Percentiles rank a stretch among this genome's conserved stretches.
Evolutionary conservation across 2,888 invertebrate genomes (phyloP).

Genomic region (Dione vanillae): DNA sequence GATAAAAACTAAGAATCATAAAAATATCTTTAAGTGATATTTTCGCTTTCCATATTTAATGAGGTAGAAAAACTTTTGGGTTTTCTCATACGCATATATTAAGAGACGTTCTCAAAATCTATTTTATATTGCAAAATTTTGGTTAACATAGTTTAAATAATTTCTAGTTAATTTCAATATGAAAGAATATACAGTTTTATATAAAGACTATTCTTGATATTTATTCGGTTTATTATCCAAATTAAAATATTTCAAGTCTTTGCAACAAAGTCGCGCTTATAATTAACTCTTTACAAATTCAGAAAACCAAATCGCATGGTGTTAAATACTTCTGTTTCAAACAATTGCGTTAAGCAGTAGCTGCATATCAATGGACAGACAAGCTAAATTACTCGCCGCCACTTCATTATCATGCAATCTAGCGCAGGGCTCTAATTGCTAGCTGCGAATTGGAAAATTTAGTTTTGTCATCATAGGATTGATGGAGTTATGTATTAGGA

Average conservation of each 20-base stretch:
- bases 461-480: conserved; percentile 17
- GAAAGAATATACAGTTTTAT: no score
- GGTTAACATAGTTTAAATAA: no score
- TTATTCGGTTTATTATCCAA: not conserved
- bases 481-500: not conserved
- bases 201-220: not conserved
- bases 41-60: no score
- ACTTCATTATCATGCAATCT: conserved; percentile 37
- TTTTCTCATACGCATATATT: no score
- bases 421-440: conserved; percentile 34
- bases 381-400: conserved; percentile 34
- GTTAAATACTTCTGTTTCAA: conserved; percentile 29
- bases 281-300: conserved; percentile 16
- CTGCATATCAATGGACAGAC: conserved; percentile 36
- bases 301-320: conserved; percentile 21
- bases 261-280: not conserved
- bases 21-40: no score
- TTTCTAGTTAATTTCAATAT: no score
- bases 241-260: not conserved
- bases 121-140: no score
- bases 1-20: no score
- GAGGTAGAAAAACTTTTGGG: no score
- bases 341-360: conserved; percentile 28
- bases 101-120: no score
- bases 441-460: conserved; percentile 25